Evolutionary conservation across 2,797 vertebrate genomes (phyloP), one percentile per base, ranked within the genome.

Genomic region (Pyrocephalus nanus): DNA sequence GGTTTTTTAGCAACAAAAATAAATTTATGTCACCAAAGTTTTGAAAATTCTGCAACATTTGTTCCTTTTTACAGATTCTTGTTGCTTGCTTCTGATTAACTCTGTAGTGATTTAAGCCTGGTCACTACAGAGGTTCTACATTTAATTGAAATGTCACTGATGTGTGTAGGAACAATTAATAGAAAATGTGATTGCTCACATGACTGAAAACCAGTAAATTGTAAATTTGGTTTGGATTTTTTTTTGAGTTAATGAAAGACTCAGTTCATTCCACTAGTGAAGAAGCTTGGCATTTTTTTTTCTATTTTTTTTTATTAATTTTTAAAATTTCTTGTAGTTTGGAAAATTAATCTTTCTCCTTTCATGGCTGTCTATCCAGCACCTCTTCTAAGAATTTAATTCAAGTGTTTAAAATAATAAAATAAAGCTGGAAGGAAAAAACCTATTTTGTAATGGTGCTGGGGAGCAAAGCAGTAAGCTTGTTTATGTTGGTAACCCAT

Each of bases 351-450:
- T 82, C 25, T 51, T 36, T 69, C 21, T 79, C 27, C 60, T 21
- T 96, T 92, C 27, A 43, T 29, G 11, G 9, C 51, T 88, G 20
- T 60, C 21, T 15, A 2, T 26, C 23, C 14, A 84, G 12, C 30
- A 71, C 45, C 32, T 95, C 96, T 94, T 92, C 57, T n/a, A 79
- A 88, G 32, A 83, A 81, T 84, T 92, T 89, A 85, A 40, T 70
- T 86, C 40, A 81, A n/a, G 15, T 47, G 11, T 94, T 64, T 88
- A 73, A 89, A 90, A 87, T 18, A 81, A 73, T 61, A 26, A 88
- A 51, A 64, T 72, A 89, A 42, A 89, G 66, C 23, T 20, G 9
- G 30, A 78, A 62, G 4, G 12, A 36, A 43, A 25, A 43, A 25
- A 11, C 0, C 1, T 22, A 7, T 38, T 91, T 85, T 58, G 10